Percentiles rank a stretch among this genome's conserved stretches.
These are phyloP conservation scores for Caenorhabditis sp. DNA, from an alignment of 2,888 invertebrate species.

Conservation along the genomic window DNA sequence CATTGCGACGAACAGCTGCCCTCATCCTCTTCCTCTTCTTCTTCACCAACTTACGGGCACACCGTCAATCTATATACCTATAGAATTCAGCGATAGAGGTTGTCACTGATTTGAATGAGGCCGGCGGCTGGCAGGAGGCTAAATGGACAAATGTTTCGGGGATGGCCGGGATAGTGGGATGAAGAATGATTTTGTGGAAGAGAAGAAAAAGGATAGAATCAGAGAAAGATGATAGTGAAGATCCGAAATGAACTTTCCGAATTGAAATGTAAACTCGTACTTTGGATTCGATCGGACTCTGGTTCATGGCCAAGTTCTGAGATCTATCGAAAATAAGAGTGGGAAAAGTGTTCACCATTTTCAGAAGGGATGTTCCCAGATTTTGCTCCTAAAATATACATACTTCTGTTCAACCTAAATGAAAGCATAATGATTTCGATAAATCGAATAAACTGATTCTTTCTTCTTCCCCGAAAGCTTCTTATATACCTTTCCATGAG, in stretches of 20 bases:
- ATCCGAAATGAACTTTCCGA: constrained; percentile 27
- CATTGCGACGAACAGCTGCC: constrained; percentile 65
- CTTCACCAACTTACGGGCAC: constrained; percentile 41
- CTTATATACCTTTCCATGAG: not conserved
- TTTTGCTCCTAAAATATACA: no score
- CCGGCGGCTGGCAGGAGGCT: constrained; percentile 29
- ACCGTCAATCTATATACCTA: constrained; percentile 59
- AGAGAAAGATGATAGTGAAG: not conserved
- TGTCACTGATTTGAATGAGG: constrained; percentile 25
- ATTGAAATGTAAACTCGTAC: constrained; percentile 4
- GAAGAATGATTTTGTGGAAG: constrained; percentile 43
- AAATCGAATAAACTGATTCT: no score
- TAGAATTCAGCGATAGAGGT: constrained; percentile 24
- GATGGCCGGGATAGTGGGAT: constrained; percentile 28
- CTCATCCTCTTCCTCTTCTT: constrained; percentile 16
- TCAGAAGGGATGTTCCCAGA: no score
- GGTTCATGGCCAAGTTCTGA: no score
- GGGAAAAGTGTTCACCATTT: no score
- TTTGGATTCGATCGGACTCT: not conserved
- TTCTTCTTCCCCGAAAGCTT: not conserved
- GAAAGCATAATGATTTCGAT: no score
- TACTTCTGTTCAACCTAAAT: no score
- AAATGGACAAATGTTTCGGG: constrained; percentile 54
- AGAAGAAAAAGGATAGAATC: not conserved
- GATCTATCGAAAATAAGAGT: no score